Conservation (phyloP, 2,888 invertebrate genomes). For the Ligdia adustata region DNA sequence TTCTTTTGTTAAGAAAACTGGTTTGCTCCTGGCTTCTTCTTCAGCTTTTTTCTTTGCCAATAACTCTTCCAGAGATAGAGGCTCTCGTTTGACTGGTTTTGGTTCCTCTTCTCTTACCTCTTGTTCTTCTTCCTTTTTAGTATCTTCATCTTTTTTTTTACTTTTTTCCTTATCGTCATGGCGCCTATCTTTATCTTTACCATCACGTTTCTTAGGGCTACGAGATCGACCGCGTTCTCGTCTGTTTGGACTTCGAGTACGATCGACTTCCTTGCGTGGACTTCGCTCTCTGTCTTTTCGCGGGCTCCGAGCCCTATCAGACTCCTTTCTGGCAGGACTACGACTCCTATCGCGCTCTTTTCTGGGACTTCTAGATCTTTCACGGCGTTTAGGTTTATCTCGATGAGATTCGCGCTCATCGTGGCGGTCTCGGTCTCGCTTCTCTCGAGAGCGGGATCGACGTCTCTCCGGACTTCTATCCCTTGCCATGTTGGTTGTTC, state of each 20-base stretch:
- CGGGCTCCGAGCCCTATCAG: constrained; percentile 48
- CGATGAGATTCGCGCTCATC: constrained; percentile 72
- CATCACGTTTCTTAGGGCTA: constrained; percentile 72
- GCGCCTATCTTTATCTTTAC: constrained; percentile 63
- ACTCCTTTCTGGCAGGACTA: constrained; percentile 64
- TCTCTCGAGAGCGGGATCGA: constrained; percentile 72
- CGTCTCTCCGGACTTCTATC: constrained; percentile 73
- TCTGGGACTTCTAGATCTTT: constrained; percentile 65
- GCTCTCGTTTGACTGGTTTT: constrained; percentile 86
- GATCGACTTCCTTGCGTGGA: constrained; percentile 31
- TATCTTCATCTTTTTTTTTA: constrained; percentile 65
- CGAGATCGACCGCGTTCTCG: constrained; percentile 65
- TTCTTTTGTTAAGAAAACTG: constrained; percentile 98
- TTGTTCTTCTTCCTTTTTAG: constrained; percentile 64
- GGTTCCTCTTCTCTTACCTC: constrained; percentile 64
- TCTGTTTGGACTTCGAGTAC: constrained; percentile 51
- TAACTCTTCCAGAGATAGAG: constrained; percentile 97
- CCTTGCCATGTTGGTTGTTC: constrained; percentile 64
- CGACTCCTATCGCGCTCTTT: constrained; percentile 63
- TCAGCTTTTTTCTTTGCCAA: constrained; percentile 98
- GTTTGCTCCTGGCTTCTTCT: constrained; percentile 97
- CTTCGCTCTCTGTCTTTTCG: constrained; percentile 39
- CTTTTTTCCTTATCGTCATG: constrained; percentile 74
- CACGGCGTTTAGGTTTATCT: constrained; percentile 70
- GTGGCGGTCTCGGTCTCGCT: constrained; percentile 71